phyloP scores from a whole-genome alignment of 2,113 vertebrate genomes.

The Stegostoma tigrinum region DNA sequence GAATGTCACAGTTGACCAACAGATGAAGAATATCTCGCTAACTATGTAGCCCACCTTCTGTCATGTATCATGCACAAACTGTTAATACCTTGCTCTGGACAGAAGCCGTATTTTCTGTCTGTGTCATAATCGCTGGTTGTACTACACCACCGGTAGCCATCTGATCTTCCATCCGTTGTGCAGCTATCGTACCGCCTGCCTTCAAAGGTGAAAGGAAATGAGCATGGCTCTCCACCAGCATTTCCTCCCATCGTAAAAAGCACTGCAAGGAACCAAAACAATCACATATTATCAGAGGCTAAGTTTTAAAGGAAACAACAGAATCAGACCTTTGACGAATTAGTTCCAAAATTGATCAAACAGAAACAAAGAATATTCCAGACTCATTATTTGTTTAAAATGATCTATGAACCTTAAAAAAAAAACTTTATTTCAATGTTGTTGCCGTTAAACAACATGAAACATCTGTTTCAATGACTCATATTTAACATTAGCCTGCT shows the following conservation, averaged over 20 bases:
- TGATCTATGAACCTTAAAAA: neutral
- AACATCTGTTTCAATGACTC: conserved; percentile 33
- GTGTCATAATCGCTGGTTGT: conserved; percentile 90
- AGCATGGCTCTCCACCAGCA: conserved; percentile 78
- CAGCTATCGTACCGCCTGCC: conserved; percentile 74
- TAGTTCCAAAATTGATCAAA: neutral
- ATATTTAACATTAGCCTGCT: neutral
- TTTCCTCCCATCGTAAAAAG: conserved; percentile 91
- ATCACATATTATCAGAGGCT: neutral
- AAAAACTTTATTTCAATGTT: neutral
- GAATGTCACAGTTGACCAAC: neutral
- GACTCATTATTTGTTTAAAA: neutral
- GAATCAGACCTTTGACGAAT: too few relatives aligned
- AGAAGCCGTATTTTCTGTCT: conserved; percentile 87
- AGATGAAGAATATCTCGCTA: neutral
- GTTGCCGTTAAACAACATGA: neutral
- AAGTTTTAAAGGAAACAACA: neutral
- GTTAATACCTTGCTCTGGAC: conserved; percentile 79
- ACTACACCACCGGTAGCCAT: conserved; percentile 93
- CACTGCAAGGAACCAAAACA: conserved; percentile 53
- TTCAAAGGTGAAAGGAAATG: conserved; percentile 91
- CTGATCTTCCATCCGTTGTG: conserved; percentile 81
- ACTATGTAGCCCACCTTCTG: too few relatives aligned
- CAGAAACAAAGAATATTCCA: neutral
- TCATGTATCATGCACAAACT: neutral